Conservation (phyloP, 2,113 vertebrate genomes). For the Notarius quadriscutis region DNA sequence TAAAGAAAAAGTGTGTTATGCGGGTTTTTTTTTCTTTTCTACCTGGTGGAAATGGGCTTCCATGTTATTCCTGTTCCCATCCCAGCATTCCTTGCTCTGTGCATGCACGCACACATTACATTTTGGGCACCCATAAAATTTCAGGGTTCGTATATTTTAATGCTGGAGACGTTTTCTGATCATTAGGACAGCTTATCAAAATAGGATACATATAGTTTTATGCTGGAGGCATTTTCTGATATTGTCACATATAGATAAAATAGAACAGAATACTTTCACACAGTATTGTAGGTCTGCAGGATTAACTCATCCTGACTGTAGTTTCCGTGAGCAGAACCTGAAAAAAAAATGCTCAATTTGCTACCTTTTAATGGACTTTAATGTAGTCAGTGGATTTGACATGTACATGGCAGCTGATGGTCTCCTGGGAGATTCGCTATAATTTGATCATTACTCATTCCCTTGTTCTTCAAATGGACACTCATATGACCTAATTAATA, state of each 20-base stretch:
- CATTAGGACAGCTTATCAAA: not conserved
- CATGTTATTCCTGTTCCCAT: too few relatives aligned
- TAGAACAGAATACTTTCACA: too few relatives aligned
- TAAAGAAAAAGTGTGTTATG: too few relatives aligned
- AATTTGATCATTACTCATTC: conserved; percentile 12
- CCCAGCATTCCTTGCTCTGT: too few relatives aligned
- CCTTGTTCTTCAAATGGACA: not conserved
- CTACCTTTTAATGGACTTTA: not conserved
- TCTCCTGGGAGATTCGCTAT: not conserved
- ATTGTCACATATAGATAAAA: not conserved
- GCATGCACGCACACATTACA: too few relatives aligned
- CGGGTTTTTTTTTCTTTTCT: too few relatives aligned
- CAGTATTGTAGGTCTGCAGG: not conserved
- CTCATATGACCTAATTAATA: not conserved
- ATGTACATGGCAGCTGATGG: not conserved
- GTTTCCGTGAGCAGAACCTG: not conserved
- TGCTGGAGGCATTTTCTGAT: not conserved
- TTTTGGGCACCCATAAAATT: too few relatives aligned
- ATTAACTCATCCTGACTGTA: too few relatives aligned
- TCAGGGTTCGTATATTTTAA: not conserved
- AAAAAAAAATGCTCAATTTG: not conserved
- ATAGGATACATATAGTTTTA: not conserved
- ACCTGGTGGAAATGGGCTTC: too few relatives aligned
- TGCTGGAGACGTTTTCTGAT: not conserved
- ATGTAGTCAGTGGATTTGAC: not conserved